These are phyloP conservation scores for Tenualosa ilisha DNA, from an alignment of 2,797 vertebrate genomes.

Conservation along the genomic window DNA sequence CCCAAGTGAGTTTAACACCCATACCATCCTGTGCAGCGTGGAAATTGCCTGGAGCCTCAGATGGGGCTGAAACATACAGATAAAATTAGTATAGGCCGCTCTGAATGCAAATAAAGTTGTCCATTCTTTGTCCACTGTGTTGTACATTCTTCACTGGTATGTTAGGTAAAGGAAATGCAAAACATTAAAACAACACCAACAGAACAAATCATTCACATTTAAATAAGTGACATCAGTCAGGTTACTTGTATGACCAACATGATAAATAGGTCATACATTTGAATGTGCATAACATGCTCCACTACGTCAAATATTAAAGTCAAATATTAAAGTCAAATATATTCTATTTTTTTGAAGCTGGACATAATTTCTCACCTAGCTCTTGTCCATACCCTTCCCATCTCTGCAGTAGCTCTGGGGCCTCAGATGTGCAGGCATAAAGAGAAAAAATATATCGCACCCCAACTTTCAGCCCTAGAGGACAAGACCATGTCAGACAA, in stretches of 20 bases:
- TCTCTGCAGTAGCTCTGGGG: slow-evolving; percentile 57
- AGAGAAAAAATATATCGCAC: slow-evolving; percentile 66
- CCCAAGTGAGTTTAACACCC: slow-evolving; percentile 63
- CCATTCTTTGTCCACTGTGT: neutral
- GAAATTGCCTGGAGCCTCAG: slow-evolving; percentile 35
- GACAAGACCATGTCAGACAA: neutral
- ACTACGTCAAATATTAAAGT: neutral
- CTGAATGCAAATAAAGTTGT: slow-evolving; percentile 10
- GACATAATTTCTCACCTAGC: slow-evolving; percentile 55
- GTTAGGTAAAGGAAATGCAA: too few relatives aligned
- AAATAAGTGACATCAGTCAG: too few relatives aligned
- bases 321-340: neutral
- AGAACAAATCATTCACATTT: too few relatives aligned
- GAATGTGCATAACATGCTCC: neutral
- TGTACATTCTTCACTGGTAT: too few relatives aligned
- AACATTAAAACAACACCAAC: too few relatives aligned
- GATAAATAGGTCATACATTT: neutral
- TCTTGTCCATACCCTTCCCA: slow-evolving; percentile 66
- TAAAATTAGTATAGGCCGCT: neutral
- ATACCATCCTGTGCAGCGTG: slow-evolving; percentile 1
- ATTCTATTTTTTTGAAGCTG: neutral
- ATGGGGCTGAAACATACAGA: slow-evolving; percentile 45
- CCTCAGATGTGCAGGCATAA: slow-evolving; percentile 61
- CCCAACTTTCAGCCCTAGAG: slow-evolving; percentile 56
- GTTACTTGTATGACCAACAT: neutral